Percentiles rank a stretch among this genome's conserved stretches.
phyloP scores from a whole-genome alignment of 2,888 invertebrate genomes.

The Sialis fuliginosa region DNA sequence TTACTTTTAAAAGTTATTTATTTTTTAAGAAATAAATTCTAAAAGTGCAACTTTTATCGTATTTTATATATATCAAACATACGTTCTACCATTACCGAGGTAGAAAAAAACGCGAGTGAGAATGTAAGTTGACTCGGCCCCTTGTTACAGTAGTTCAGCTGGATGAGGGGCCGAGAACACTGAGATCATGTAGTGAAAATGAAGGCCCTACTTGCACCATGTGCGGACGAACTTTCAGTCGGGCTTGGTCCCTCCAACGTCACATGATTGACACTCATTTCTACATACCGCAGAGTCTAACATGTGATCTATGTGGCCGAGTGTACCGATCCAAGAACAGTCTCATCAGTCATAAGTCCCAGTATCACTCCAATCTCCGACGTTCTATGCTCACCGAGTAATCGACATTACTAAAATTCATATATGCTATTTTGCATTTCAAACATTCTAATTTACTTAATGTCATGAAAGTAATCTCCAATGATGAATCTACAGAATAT shows the following conservation, averaged over 20 bases:
- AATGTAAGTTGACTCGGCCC: constrained; percentile 1
- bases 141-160: constrained; percentile 13
- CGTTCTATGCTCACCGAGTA: no score
- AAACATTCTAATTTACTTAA: no score
- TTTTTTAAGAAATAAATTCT: no score
- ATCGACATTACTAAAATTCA: no score
- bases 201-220: constrained; percentile 21
- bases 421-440: no score
- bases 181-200: neutral
- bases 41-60: no score
- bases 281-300: constrained; percentile 27
- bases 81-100: neutral
- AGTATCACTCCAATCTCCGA: constrained; percentile 22
- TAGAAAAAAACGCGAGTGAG: neutral
- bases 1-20: no score
- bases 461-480: no score
- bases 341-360: constrained; percentile 29
- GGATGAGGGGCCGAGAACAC: constrained; percentile 11
- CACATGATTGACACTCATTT: constrained; percentile 30
- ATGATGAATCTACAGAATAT: no score
- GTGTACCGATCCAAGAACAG: constrained; percentile 29
- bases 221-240: constrained; percentile 29
- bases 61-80: neutral
- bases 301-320: constrained; percentile 28
- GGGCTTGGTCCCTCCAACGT: constrained; percentile 30